Evolutionary conservation across 2,797 vertebrate species (phyloP).

Genomic region (Nyctalus aviator): DNA sequence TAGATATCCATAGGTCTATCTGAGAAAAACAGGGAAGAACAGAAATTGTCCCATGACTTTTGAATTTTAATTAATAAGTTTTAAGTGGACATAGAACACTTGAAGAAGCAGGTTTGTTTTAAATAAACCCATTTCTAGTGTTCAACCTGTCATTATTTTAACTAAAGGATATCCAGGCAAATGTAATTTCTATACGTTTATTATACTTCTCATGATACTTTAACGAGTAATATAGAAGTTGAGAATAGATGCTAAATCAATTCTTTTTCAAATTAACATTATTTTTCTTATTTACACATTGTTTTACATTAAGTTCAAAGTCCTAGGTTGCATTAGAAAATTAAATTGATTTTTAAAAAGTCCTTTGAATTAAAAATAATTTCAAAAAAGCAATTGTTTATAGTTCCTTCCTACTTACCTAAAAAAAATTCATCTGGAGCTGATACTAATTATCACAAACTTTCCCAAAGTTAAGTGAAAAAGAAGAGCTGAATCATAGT

Average conservation of each 20-base stretch:
- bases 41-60: not conserved
- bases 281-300: not conserved
- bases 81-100: constrained; percentile 35
- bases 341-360: not conserved
- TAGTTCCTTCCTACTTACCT: not conserved
- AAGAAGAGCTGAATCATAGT: not conserved
- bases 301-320: constrained; percentile 54
- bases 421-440: not conserved
- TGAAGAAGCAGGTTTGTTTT: constrained; percentile 27
- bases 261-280: constrained; percentile 41
- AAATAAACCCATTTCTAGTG: not conserved
- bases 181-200: constrained; percentile 26
- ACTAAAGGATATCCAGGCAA: not conserved
- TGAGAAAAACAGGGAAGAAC: not conserved
- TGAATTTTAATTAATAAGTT: constrained; percentile 17
- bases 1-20: not conserved
- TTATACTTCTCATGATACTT: constrained; percentile 28
- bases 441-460: not conserved
- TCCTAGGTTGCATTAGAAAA: constrained; percentile 32
- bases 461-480: not conserved
- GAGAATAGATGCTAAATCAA: not conserved
- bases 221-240: not conserved
- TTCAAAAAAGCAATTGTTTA: not conserved
- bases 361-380: not conserved
- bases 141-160: constrained; percentile 30